Evolutionary conservation across 2,797 vertebrate species (phyloP).

Genomic region (Argentina silus): DNA sequence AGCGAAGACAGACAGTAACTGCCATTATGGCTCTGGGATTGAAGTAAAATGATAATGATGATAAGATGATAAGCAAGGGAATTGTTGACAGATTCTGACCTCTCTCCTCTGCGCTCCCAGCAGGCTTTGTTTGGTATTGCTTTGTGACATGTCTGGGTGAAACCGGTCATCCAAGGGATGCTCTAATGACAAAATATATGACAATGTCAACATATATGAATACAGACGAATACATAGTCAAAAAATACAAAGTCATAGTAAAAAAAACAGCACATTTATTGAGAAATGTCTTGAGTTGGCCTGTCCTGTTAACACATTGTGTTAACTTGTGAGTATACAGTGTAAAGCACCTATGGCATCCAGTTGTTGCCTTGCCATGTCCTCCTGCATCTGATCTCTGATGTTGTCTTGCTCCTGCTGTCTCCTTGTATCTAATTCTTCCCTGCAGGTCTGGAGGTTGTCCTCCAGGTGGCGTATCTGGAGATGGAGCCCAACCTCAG

Average conservation of each 20-base stretch:
- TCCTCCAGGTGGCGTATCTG: constrained; percentile 54
- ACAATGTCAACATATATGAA: background rate
- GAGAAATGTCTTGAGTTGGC: too few relatives aligned
- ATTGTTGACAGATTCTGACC: background rate
- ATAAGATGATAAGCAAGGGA: background rate
- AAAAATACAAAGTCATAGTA: too few relatives aligned
- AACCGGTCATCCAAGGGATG: background rate
- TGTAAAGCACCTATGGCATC: background rate
- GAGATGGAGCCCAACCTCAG: constrained; percentile 54
- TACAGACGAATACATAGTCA: too few relatives aligned
- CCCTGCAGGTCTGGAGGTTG: constrained; percentile 54
- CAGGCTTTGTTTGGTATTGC: background rate
- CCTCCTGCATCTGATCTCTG: background rate
- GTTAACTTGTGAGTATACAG: background rate
- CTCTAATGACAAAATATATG: background rate
- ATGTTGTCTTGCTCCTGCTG: background rate
- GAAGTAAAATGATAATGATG: background rate
- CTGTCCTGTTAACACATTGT: too few relatives aligned
- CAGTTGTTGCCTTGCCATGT: background rate
- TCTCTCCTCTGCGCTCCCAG: background rate
- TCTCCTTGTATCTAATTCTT: constrained; percentile 23
- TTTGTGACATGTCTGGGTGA: background rate
- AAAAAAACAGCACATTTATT: too few relatives aligned
- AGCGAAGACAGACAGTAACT: background rate
- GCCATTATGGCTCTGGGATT: background rate